Conservation (phyloP, 2,797 vertebrate genomes). For the Xenops minutus region DNA sequence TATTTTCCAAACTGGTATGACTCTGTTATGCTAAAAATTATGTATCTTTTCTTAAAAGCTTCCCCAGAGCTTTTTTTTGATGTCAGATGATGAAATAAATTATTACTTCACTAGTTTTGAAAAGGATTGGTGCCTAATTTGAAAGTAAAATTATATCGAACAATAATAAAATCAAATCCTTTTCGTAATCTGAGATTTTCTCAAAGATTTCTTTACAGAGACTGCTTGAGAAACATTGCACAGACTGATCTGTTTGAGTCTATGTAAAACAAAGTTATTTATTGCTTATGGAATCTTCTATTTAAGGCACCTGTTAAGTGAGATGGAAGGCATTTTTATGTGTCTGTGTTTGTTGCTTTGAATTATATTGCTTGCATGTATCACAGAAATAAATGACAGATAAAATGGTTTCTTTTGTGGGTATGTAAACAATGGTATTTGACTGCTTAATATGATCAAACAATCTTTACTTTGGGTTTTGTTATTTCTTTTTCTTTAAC, state of each 20-base stretch:
- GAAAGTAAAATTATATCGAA: slow-evolving; percentile 33
- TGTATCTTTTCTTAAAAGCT: background rate
- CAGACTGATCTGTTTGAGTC: background rate
- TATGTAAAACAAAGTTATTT: background rate
- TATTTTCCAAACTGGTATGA: background rate
- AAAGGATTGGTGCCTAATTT: slow-evolving; percentile 18
- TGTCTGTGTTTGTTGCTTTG: background rate
- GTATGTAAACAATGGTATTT: background rate
- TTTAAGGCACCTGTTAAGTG: background rate
- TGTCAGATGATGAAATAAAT: slow-evolving; percentile 24
- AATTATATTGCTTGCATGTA: background rate
- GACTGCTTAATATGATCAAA: background rate
- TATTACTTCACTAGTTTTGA: slow-evolving; percentile 12
- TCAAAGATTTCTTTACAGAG: slow-evolving; percentile 2
- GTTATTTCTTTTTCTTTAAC: background rate
- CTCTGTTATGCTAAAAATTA: background rate
- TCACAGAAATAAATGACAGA: background rate
- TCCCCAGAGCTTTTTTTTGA: background rate
- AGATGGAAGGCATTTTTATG: background rate
- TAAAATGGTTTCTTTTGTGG: background rate
- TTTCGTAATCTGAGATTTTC: slow-evolving; percentile 7
- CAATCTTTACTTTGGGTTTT: background rate
- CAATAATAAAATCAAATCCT: slow-evolving; percentile 26
- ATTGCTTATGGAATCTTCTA: background rate
- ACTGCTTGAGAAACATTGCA: background rate